Percentiles rank a stretch among this genome's conserved stretches.
Conservation (phyloP, 2,797 vertebrate species). For the Euthynnus affinis region DNA sequence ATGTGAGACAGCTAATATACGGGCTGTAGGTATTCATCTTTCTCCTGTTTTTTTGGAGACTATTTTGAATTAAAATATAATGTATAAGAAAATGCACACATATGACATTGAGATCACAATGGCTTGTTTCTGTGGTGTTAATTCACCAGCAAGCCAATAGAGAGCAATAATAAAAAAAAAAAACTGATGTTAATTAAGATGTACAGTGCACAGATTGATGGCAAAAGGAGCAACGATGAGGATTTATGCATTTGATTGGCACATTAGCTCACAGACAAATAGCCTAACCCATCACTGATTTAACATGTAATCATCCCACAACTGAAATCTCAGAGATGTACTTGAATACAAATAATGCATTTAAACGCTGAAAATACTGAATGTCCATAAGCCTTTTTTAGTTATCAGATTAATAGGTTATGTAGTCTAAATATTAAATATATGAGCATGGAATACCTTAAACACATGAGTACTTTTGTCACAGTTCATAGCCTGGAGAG, state of each 20-base stretch:
- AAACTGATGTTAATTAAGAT: background rate
- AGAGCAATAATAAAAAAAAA: background rate
- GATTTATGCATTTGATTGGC: constrained; percentile 26
- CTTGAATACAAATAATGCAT: constrained; percentile 27
- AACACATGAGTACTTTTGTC: constrained; percentile 17
- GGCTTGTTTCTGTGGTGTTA: background rate
- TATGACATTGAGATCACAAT: too few species aligned
- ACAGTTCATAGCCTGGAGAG: constrained; percentile 25
- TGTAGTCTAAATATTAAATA: constrained; percentile 18
- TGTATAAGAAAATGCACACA: background rate
- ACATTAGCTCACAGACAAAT: constrained; percentile 10
- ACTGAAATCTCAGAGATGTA: constrained; percentile 22
- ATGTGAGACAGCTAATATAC: background rate
- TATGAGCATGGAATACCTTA: background rate
- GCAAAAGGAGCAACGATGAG: constrained; percentile 10
- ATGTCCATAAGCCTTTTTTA: background rate
- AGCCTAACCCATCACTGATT: constrained; percentile 13
- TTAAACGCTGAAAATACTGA: constrained; percentile 1
- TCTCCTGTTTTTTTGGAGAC: background rate
- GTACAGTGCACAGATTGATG: background rate
- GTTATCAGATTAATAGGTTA: background rate
- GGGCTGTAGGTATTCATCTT: background rate
- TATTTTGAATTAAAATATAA: background rate
- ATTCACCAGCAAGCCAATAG: background rate
- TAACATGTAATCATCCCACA: constrained; percentile 27